A percentile compares a stretch with the other conserved stretches of the same genome.
Evolutionary conservation across 92 coral and sea anemone genomes (phyloP).

Genomic region (Actinostola sp.): DNA sequence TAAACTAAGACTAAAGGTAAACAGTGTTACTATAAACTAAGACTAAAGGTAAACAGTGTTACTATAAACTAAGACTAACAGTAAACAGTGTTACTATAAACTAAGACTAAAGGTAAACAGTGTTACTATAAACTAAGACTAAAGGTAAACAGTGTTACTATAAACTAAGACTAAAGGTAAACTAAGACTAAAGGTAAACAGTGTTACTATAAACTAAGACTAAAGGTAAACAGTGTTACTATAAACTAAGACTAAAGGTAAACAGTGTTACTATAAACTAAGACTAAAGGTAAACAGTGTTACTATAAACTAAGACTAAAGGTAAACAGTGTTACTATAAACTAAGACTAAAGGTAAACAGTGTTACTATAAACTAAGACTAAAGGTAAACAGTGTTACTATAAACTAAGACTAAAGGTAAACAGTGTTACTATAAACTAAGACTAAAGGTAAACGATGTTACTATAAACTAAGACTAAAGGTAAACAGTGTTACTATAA

Average conservation of each 20-base stretch:
- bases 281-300: not conserved
- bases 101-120: not conserved
- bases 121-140: too few species aligned
- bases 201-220: too few species aligned
- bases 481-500: not conserved
- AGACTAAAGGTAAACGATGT: constrained; percentile 81
- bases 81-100: too few species aligned
- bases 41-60: constrained; percentile 98
- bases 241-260: constrained; percentile 88
- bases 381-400: not conserved
- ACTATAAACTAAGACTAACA: constrained; percentile 84
- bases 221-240: constrained; percentile 79
- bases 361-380: too few species aligned
- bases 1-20: not conserved
- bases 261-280: too few species aligned
- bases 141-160: constrained; percentile 95
- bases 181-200: too few species aligned
- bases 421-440: constrained; percentile 92
- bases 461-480: too few species aligned
- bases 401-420: too few species aligned
- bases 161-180: constrained; percentile 85
- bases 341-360: constrained; percentile 81
- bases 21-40: not conserved
- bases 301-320: too few species aligned
- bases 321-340: constrained; percentile 95